These are phyloP conservation scores for Ginglymostoma cirratum DNA, from an alignment of 2,113 vertebrate genomes.

Conservation along the genomic window DNA sequence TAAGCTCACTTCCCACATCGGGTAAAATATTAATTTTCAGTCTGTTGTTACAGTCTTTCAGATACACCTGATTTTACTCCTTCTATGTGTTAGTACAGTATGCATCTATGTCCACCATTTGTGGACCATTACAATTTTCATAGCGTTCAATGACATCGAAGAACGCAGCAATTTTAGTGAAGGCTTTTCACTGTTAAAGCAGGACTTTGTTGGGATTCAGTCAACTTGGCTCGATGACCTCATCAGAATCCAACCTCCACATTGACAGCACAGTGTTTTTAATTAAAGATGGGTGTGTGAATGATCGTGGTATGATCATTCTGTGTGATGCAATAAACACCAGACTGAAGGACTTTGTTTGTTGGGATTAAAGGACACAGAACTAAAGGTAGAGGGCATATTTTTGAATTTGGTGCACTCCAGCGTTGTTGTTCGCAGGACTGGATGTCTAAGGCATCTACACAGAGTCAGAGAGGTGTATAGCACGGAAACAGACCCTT, in stretches of 20 bases:
- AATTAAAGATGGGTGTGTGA: not conserved
- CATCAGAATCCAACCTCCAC: not conserved
- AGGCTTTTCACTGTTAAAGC: not conserved
- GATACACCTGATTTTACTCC: not conserved
- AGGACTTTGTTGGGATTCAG: not conserved
- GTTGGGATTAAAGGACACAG: not conserved
- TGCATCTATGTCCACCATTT: not conserved
- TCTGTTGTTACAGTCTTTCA: not conserved
- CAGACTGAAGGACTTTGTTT: not conserved
- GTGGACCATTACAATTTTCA: not conserved
- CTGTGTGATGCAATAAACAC: not conserved
- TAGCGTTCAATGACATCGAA: not conserved
- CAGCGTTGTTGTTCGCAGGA: not conserved
- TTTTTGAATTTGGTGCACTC: not conserved
- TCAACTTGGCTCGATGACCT: not conserved
- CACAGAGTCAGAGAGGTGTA: too few relatives aligned
- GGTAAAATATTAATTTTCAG: not conserved
- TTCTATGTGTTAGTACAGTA: not conserved
- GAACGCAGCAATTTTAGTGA: not conserved
- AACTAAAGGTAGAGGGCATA: not conserved
- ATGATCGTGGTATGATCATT: not conserved
- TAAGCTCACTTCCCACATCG: not conserved
- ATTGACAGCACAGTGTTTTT: not conserved
- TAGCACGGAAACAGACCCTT: too few relatives aligned
- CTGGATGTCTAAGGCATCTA: not conserved